These are phyloP conservation scores for Xiphorhynchus elegans DNA, from an alignment of 2,113 vertebrate species.

Conservation along the genomic window DNA sequence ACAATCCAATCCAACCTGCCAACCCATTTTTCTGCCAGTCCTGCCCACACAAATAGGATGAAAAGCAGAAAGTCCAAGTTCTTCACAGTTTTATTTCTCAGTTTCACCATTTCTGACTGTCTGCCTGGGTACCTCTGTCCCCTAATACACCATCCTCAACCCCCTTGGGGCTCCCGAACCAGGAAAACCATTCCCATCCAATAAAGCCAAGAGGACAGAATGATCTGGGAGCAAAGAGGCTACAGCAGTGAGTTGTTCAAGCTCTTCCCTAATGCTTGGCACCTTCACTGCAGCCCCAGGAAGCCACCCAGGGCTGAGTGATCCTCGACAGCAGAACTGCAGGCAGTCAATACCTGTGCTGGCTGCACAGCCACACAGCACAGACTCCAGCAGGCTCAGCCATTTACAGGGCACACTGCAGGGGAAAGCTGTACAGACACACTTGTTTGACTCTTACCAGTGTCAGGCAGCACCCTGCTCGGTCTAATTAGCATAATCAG, in stretches of 20 bases:
- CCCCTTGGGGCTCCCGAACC: not conserved
- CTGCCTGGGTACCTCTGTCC: not conserved
- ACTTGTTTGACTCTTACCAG: not conserved
- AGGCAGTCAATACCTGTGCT: not conserved
- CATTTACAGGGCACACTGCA: not conserved
- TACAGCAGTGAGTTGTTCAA: not conserved
- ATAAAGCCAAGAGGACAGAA: not conserved
- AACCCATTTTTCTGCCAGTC: not conserved
- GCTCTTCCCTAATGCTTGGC: not conserved
- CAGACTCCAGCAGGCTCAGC: not conserved
- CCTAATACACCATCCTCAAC: accelerated
- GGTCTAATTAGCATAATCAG: slow-evolving; percentile 21
- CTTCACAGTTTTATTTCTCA: not conserved
- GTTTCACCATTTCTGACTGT: not conserved
- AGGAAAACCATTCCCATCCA: not conserved
- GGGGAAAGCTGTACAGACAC: not conserved
- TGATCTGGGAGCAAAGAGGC: not conserved
- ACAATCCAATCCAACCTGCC: not conserved
- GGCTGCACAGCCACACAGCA: not conserved
- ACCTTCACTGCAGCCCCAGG: not conserved
- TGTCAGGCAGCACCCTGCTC: slow-evolving; percentile 21
- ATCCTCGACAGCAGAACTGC: not conserved
- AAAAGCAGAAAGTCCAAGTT: not conserved
- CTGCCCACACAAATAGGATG: not conserved
- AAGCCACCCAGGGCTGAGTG: not conserved